phyloP scores from a whole-genome alignment of 2,888 invertebrate genomes.

The Meteorus colon region DNA sequence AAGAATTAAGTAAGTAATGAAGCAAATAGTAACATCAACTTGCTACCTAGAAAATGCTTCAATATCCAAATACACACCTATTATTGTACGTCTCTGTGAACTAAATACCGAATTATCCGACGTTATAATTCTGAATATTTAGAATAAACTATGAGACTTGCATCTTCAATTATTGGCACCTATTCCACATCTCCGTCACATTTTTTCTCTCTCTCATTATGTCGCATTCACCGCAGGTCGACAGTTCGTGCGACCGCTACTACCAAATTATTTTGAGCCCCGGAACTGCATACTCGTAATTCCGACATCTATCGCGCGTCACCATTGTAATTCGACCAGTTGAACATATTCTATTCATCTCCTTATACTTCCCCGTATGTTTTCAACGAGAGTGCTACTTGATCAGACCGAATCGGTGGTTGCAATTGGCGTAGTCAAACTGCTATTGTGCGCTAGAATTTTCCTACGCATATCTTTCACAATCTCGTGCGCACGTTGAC shows the following conservation, averaged over 20 bases:
- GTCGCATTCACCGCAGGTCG: slow-evolving; percentile 68
- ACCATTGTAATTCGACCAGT: slow-evolving; percentile 33
- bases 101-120: no score
- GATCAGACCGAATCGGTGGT: slow-evolving; percentile 40
- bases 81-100: no score
- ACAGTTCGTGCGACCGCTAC: slow-evolving; percentile 67
- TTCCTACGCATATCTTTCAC: slow-evolving; percentile 41
- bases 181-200: slow-evolving; percentile 3
- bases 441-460: slow-evolving; percentile 34
- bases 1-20: no score
- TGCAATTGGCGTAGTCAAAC: slow-evolving; percentile 37
- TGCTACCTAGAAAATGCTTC: no score
- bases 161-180: no score
- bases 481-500: slow-evolving; percentile 21
- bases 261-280: slow-evolving; percentile 65
- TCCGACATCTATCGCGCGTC: slow-evolving; percentile 48
- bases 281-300: slow-evolving; percentile 64
- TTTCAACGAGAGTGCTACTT: background rate
- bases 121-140: no score
- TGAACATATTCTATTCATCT: slow-evolving; percentile 29
- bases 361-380: slow-evolving; percentile 8
- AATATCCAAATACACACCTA: no score
- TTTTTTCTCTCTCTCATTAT: slow-evolving; percentile 59
- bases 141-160: no score
- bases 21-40: no score